phyloP scores from a whole-genome alignment of 1,140 invertebrate genomes.

The Drosophila elegans region DNA sequence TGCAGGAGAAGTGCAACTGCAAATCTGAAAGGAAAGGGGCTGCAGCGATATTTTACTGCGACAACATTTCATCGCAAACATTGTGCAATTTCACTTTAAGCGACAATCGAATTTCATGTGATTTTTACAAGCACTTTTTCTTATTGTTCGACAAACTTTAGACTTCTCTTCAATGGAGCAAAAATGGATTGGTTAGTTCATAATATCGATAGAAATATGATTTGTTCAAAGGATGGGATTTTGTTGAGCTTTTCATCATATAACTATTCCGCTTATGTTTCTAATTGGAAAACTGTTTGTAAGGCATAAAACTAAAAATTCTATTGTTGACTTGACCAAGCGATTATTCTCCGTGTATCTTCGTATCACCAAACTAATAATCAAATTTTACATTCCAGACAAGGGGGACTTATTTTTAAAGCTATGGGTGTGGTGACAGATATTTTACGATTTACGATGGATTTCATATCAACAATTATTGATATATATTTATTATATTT shows the following conservation, averaged over 20 bases:
- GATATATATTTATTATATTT: no score
- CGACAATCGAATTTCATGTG: slow-evolving; percentile 78
- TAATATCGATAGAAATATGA: background rate
- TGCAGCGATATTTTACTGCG: slow-evolving; percentile 68
- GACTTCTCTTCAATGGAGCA: slow-evolving; percentile 20
- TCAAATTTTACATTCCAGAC: no score
- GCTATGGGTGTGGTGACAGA: no score
- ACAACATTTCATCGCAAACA: slow-evolving; percentile 79
- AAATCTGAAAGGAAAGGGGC: slow-evolving; percentile 3
- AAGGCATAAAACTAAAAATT: no score
- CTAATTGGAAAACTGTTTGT: no score
- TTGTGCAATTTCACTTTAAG: slow-evolving; percentile 81
- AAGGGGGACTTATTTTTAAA: no score
- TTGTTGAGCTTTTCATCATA: background rate
- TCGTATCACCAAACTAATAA: no score
- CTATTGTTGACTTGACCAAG: no score
- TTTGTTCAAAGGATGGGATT: no score
- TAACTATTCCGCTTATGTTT: background rate
- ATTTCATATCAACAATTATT: no score
- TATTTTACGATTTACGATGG: background rate
- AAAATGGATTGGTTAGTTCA: background rate
- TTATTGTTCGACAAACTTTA: slow-evolving; percentile 21
- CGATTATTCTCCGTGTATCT: no score
- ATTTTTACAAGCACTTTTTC: slow-evolving; percentile 67
- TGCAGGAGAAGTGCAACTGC: slow-evolving; percentile 37